Percentiles rank a stretch among this genome's conserved stretches.
Conservation (phyloP, 2,797 vertebrate genomes). For the Sphaeramia orbicularis region DNA sequence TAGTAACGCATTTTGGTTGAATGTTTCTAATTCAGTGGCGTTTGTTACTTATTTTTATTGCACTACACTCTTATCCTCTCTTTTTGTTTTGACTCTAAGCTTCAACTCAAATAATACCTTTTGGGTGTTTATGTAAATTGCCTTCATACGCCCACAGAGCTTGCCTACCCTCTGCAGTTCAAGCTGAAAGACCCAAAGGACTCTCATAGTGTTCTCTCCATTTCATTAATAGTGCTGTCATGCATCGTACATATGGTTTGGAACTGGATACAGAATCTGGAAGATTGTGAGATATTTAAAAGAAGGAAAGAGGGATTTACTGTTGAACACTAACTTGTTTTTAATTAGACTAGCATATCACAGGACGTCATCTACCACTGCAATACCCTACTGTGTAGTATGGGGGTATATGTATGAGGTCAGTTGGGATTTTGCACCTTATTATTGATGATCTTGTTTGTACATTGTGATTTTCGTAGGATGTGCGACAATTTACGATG, state of each 20-base stretch:
- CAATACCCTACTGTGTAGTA: slow-evolving; percentile 48
- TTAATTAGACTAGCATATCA: slow-evolving; percentile 30
- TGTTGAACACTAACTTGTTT: slow-evolving; percentile 28
- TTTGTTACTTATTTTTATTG: slow-evolving; percentile 24
- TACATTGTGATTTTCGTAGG: slow-evolving; percentile 52
- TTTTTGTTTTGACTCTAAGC: slow-evolving; percentile 22
- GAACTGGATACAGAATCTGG: slow-evolving; percentile 3
- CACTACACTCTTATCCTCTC: slow-evolving; percentile 24
- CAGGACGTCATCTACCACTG: slow-evolving; percentile 73
- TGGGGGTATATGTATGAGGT: slow-evolving; percentile 44
- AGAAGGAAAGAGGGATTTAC: neutral
- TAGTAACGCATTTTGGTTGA: slow-evolving; percentile 21
- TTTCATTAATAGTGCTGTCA: slow-evolving; percentile 21
- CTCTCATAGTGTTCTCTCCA: slow-evolving; percentile 26
- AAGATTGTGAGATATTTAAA: slow-evolving; percentile 9
- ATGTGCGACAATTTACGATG: slow-evolving; percentile 46
- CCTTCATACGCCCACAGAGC: slow-evolving; percentile 46
- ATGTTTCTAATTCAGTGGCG: slow-evolving; percentile 21
- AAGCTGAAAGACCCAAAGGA: slow-evolving; percentile 37
- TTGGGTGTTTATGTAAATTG: slow-evolving; percentile 54
- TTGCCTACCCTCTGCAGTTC: slow-evolving; percentile 47
- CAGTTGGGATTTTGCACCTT: slow-evolving; percentile 69
- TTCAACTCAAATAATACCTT: slow-evolving; percentile 16
- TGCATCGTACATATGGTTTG: slow-evolving; percentile 15
- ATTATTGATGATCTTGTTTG: slow-evolving; percentile 43